Conservation (phyloP, 2,797 vertebrate genomes). For the Anguilla megastoma region DNA sequence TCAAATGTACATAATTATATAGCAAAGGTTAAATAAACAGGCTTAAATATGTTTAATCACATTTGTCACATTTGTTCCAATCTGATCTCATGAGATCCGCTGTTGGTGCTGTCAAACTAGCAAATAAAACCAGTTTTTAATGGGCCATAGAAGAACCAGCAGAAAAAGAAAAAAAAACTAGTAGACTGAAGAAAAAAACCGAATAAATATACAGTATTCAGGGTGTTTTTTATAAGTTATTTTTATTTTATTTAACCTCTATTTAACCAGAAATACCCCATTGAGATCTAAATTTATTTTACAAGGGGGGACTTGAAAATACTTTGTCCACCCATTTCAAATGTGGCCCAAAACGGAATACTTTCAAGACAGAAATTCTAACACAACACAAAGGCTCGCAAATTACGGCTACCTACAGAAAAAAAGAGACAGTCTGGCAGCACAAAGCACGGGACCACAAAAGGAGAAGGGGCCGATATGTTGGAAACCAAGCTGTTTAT, state of each 20-base stretch:
- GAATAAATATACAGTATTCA: too few species aligned
- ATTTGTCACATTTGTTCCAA: neutral
- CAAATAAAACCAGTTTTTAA: too few species aligned
- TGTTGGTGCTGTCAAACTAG: neutral
- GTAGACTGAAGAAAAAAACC: neutral
- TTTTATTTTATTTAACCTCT: neutral
- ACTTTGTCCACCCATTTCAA: slow-evolving; percentile 28
- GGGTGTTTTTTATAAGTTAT: neutral
- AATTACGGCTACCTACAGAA: slow-evolving; percentile 46
- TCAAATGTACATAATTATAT: neutral
- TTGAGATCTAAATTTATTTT: neutral
- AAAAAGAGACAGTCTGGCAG: slow-evolving; percentile 6
- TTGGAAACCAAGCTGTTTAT: slow-evolving; percentile 56
- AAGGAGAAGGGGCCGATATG: slow-evolving; percentile 57
- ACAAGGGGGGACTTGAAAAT: neutral
- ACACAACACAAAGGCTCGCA: slow-evolving; percentile 49
- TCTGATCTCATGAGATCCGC: neutral
- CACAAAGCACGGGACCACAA: slow-evolving; percentile 56
- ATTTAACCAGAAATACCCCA: neutral
- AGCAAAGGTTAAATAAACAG: neutral
- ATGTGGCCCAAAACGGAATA: slow-evolving; percentile 27
- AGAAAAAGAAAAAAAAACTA: neutral
- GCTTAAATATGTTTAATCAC: neutral
- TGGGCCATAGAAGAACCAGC: neutral
- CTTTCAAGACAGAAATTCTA: slow-evolving; percentile 44